Percentiles rank a stretch among this genome's conserved stretches.
phyloP scores from a whole-genome alignment of 2,888 invertebrate species.

The Zhuqinia jingwanae region DNA sequence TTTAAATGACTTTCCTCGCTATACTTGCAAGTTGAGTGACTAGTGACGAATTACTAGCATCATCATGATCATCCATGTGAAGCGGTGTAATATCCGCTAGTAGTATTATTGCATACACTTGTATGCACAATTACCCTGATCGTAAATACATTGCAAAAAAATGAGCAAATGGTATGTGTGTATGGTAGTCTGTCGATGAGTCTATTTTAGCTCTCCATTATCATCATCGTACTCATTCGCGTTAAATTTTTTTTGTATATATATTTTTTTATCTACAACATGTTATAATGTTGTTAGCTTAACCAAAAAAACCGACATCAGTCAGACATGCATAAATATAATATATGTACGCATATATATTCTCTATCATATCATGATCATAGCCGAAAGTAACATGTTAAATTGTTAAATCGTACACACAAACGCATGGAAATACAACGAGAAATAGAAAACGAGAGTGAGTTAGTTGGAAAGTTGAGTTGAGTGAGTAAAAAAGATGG shows the following conservation, averaged over 20 bases:
- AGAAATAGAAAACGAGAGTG: conserved; percentile 14
- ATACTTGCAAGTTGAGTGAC: conserved; percentile 20
- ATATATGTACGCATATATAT: not conserved
- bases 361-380: not conserved
- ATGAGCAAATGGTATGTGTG: conserved; percentile 40
- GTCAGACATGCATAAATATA: no score
- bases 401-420: not conserved
- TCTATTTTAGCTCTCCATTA: conserved; percentile 61
- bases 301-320: not conserved
- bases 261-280: not conserved
- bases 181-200: conserved; percentile 50
- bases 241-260: not conserved
- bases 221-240: not conserved
- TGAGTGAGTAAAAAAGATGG: not conserved
- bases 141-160: not conserved
- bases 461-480: not conserved
- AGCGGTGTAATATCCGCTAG: not conserved
- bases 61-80: not conserved
- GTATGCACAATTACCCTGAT: not conserved
- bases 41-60: conserved; percentile 16
- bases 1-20: conserved; percentile 34
- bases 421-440: not conserved
- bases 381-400: not conserved
- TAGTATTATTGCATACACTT: not conserved
- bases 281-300: not conserved